phyloP scores from a whole-genome alignment of 1,140 invertebrate species.

The Musca domestica region DNA sequence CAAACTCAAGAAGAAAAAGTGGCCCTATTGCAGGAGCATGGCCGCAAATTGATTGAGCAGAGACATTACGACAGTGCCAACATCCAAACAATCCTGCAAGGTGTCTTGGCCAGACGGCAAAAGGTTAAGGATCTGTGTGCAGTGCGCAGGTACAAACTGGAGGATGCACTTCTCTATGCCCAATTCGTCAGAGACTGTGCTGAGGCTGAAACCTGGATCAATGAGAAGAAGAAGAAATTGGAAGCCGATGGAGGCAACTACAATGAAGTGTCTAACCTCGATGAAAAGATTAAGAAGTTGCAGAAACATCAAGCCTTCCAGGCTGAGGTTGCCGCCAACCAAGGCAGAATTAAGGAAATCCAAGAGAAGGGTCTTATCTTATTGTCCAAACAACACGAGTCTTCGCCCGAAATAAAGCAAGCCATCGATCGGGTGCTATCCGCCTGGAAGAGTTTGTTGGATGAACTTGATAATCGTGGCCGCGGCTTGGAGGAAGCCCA shows the following conservation, averaged over 20 bases:
- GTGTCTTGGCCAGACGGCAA: conserved; percentile 69
- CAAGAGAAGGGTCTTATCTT: conserved; percentile 68
- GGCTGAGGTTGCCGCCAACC: conserved; percentile 88
- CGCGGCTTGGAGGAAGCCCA: conserved; percentile 94
- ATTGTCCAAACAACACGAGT: conserved; percentile 65
- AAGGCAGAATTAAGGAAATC: conserved; percentile 81
- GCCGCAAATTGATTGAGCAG: conserved; percentile 82
- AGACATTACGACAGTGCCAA: conserved; percentile 91
- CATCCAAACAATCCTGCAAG: conserved; percentile 71
- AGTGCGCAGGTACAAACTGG: conserved; percentile 64
- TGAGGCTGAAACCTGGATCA: conserved; percentile 89
- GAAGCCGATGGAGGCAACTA: conserved; percentile 67
- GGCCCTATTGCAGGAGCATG: conserved; percentile 78
- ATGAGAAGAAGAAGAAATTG: conserved; percentile 87
- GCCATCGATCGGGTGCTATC: conserved; percentile 68
- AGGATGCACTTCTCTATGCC: conserved; percentile 79
- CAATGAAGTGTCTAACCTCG: conserved; percentile 72
- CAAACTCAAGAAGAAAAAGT: conserved; percentile 84
- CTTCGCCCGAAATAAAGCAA: conserved; percentile 71
- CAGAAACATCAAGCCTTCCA: conserved; percentile 98
- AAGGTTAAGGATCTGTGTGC: conserved; percentile 69
- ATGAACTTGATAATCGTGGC: conserved; percentile 73
- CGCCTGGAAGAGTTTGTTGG: conserved; percentile 80
- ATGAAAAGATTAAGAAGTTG: conserved; percentile 92
- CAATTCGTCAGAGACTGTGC: conserved; percentile 88